These are phyloP conservation scores for Hypocryptadius cinnamomeus DNA, from an alignment of 2,113 vertebrate species.

Conservation along the genomic window DNA sequence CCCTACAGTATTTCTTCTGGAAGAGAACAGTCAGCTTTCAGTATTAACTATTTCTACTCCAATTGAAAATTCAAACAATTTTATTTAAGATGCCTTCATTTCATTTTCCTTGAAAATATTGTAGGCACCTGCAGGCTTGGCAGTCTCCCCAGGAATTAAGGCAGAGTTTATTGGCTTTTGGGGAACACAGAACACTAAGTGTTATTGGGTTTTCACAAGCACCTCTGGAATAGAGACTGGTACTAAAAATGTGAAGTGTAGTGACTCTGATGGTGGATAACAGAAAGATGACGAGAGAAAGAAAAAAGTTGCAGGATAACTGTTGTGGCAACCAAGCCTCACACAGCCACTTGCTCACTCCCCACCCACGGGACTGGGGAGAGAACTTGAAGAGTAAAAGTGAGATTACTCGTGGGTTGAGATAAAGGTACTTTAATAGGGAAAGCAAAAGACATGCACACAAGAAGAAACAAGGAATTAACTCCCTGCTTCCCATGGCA, in stretches of 20 bases:
- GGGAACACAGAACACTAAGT: neutral
- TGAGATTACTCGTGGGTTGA: neutral
- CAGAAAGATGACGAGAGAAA: neutral
- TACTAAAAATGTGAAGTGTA: neutral
- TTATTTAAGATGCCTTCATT: neutral
- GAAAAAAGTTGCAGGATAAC: neutral
- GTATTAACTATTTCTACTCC: neutral
- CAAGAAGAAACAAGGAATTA: neutral
- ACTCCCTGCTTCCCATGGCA: neutral
- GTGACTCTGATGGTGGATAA: neutral
- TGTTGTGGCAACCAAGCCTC: neutral
- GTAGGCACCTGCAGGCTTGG: neutral
- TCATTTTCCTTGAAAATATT: neutral
- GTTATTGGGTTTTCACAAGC: neutral
- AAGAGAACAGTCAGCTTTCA: neutral
- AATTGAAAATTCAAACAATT: neutral
- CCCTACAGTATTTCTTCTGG: neutral
- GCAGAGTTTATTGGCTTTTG: neutral
- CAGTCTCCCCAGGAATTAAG: neutral
- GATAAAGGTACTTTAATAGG: neutral
- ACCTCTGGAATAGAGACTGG: neutral
- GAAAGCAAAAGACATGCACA: neutral
- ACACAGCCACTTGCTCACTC: fast-evolving
- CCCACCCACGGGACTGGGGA: neutral
- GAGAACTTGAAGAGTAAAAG: neutral